Evolutionary conservation across 2,113 vertebrate species (phyloP).

Genomic region (Cryptomyrus ogoouensis): DNA sequence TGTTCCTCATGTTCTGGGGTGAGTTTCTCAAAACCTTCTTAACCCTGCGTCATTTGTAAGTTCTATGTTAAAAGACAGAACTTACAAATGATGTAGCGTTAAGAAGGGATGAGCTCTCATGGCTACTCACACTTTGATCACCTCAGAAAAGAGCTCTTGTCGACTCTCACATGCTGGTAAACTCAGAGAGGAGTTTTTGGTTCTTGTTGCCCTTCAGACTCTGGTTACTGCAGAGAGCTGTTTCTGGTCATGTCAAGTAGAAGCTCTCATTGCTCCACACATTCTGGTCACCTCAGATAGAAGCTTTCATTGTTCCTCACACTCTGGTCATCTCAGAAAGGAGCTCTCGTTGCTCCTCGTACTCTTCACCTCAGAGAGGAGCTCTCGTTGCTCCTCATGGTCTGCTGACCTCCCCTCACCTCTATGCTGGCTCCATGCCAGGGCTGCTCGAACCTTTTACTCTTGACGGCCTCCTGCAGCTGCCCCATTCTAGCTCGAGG

Average conservation of each 20-base stretch:
- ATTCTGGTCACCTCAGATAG: neutral
- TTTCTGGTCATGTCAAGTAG: neutral
- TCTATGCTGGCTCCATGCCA: neutral
- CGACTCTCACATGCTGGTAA: neutral
- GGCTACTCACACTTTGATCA: neutral
- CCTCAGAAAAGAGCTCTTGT: neutral
- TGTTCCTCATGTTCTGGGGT: neutral
- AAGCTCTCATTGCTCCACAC: neutral
- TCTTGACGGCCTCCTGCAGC: conserved; percentile 10
- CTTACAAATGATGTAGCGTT: too few species aligned
- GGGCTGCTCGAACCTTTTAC: neutral
- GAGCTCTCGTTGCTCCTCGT: neutral
- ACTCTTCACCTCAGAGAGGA: neutral
- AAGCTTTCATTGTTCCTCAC: neutral
- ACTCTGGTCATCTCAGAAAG: neutral
- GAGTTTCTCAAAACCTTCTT: too few species aligned
- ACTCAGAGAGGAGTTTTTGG: neutral
- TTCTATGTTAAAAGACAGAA: too few species aligned
- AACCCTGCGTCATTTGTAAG: too few species aligned
- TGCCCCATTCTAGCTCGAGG: conserved; percentile 7
- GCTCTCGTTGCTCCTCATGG: neutral
- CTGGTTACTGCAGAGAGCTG: neutral
- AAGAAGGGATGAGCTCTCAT: neutral
- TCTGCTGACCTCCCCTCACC: neutral
- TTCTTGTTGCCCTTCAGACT: neutral